Evolutionary conservation across 53 echinoderm and acorn worm genomes (phyloP).

Genomic region (Henricia sp.): DNA sequence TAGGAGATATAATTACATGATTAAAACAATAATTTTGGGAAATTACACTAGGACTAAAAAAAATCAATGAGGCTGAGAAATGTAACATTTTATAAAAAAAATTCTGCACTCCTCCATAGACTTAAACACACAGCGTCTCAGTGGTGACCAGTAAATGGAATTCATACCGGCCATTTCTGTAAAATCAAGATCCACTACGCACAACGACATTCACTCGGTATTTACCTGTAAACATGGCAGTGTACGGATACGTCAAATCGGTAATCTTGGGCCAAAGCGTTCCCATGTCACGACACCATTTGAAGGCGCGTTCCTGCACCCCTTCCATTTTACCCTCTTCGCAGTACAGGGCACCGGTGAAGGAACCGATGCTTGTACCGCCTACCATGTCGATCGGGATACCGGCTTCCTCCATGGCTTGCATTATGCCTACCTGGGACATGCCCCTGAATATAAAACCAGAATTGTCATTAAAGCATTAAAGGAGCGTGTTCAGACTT

Average conservation of each 20-base stretch:
- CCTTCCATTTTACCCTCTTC: conserved; percentile 75
- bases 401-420: conserved; percentile 87
- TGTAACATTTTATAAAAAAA: neutral
- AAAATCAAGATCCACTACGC: no score
- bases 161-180: neutral
- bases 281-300: conserved; percentile 84
- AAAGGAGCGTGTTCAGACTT: no score
- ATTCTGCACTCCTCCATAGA: neutral
- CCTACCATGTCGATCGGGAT: conserved; percentile 99
- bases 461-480: conserved; percentile 83
- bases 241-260: conserved; percentile 95
- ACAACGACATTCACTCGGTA: neutral
- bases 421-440: conserved; percentile 90
- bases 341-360: conserved; percentile 86
- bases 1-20: no score
- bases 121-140: no score
- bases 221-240: conserved; percentile 99
- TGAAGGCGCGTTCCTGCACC: conserved; percentile 72
- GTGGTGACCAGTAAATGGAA: no score
- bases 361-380: conserved; percentile 94
- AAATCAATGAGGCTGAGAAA: neutral
- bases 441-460: conserved; percentile 69
- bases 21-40: neutral
- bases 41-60: neutral
- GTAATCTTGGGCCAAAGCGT: conserved; percentile 86